Base-by-base conservation (phyloP, 2,113 vertebrate genomes). In the Xiphorhynchus elegans region DNA sequence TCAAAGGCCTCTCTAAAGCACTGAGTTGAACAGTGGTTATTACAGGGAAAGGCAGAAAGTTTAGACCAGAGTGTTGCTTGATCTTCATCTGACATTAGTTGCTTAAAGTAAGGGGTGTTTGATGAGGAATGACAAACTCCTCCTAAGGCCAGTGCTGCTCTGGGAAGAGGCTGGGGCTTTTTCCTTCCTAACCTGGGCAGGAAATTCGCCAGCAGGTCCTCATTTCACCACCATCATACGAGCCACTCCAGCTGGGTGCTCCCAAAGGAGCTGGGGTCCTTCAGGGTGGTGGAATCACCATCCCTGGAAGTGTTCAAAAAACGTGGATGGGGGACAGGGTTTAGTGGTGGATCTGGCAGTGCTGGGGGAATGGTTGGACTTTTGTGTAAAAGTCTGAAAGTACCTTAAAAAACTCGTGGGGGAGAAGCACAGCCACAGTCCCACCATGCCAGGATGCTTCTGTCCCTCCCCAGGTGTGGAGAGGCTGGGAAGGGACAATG, bases 391-490 rank as follows among this genome's bases (percentile, higher is more conserved):
- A 49, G 49, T 23, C 4, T 53, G 33, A 11, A 69, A 44, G 39
- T 31, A 37, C 55, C 81, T 69, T 7, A 19, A 39, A 23, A 9
- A 18, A 3, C 11, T 42, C 23, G 6, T 2, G 14, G 15, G 17
- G 2, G 3, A 11, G 14, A 11, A 74, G 7, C 31, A 9, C 90
- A 53, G 12, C 20, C 21, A 42, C 7, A 39, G 11, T 42, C 16
- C 21, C 50, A 13, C 29, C 21, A 10, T 4, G 14, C 9, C 10
- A 7, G 5, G 10, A 1, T 49, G 64, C 8, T 42, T 40, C 50
- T 78, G 3, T 10, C 25, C 16, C 13, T 3, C 6, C 4, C 33
- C 6, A 63, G 14, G 24, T 3, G 1, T 10, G n/a, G n/a, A 15
- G 16, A 2, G 1, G 20, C 19, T 28, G 63, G 49, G 19, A 44